Evolutionary conservation across 2,888 invertebrate genomes (phyloP), one percentile per base, ranked within the genome.

Genomic region (Pristionchus japonicus): DNA sequence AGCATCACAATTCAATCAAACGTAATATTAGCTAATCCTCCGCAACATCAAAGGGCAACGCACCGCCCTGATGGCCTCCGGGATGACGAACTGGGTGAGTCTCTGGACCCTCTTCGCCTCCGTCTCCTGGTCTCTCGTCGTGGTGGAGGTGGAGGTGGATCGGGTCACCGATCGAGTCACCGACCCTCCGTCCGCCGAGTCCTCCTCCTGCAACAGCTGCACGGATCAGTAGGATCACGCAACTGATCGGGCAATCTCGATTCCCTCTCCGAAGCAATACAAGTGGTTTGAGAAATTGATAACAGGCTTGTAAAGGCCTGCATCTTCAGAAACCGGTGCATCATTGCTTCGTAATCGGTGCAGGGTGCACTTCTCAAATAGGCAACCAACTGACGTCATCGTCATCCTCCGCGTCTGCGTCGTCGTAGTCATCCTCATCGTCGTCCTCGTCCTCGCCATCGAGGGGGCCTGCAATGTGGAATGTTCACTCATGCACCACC

Each of bases 351-450:
- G n/a, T n/a, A n/a, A n/a, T n/a, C n/a, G n/a, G n/a, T n/a, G n/a
- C n/a, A n/a, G n/a, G n/a, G 17, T 40, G 31, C 67, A 15, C 40
- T 23, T 20, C 37, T 37, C 31, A 23, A 17, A 61, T 67, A 31
- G 11, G 15, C 52, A 17, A 6, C 17, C 37, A 3, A 52, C 85
- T 85, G 17, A 64, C 85, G 31, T 64, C 85, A 85, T 67, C 86
- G 34, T 52, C 74, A 9, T 86, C 86, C 31, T 86, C 70, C 15
- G 49, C 74, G 31, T 86, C 86, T 7, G 34, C 74, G 15, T 86
- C 86, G 34, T 86, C 86, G n/a, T 86, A 47, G 34, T 86, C 86
- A 43, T 86, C 86, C 37, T 70, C 86, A 27, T 86, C 86, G 34
- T 74, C 86, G 23, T 86, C 86, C 40, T 86, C 86, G 64, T 86